These are phyloP conservation scores for Lordiphosa clarofinis DNA, from an alignment of 1,140 invertebrate genomes.

Conservation along the genomic window DNA sequence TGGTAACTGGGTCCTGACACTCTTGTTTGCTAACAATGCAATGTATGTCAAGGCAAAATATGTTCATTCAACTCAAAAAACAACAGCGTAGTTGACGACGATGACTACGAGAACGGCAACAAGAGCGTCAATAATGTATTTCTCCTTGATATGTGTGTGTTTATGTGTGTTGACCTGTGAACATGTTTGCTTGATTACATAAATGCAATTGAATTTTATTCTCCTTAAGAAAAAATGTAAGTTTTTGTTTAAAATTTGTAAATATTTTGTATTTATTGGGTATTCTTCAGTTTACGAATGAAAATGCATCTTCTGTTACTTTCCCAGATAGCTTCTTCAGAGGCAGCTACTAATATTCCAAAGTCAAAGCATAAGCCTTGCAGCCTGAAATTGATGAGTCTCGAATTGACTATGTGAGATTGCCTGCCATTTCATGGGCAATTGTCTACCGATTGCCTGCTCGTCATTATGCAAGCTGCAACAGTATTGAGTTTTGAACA, in stretches of 20 bases:
- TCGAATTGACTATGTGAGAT: slow-evolving; percentile 3
- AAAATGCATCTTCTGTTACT: no score
- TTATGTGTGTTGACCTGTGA: slow-evolving; percentile 3
- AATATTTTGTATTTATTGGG: slow-evolving; percentile 7
- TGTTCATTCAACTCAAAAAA: slow-evolving; percentile 73
- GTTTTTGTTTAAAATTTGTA: slow-evolving; percentile 30
- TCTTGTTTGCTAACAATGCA: slow-evolving; percentile 75
- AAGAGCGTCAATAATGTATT: slow-evolving; percentile 64
- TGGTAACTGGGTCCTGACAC: slow-evolving; percentile 50
- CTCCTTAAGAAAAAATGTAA: no score
- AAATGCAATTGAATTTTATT: slow-evolving; percentile 56
- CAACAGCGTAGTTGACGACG: slow-evolving; percentile 37
- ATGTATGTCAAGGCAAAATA: slow-evolving; percentile 75
- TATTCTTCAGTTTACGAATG: neutral
- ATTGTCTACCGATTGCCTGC: no score
- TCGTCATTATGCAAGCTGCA: no score
- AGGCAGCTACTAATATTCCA: no score
- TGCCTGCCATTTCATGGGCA: no score
- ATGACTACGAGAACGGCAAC: slow-evolving; percentile 25
- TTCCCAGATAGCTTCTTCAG: no score
- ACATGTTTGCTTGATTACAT: slow-evolving; percentile 61
- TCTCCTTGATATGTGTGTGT: slow-evolving; percentile 21
- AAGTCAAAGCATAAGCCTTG: no score
- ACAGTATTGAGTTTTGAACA: no score
- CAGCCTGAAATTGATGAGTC: slow-evolving; percentile 17